A percentile compares a stretch with the other conserved stretches of the same genome.
Conservation (phyloP, 2,113 vertebrate genomes). For the Theropithecus gelada region DNA sequence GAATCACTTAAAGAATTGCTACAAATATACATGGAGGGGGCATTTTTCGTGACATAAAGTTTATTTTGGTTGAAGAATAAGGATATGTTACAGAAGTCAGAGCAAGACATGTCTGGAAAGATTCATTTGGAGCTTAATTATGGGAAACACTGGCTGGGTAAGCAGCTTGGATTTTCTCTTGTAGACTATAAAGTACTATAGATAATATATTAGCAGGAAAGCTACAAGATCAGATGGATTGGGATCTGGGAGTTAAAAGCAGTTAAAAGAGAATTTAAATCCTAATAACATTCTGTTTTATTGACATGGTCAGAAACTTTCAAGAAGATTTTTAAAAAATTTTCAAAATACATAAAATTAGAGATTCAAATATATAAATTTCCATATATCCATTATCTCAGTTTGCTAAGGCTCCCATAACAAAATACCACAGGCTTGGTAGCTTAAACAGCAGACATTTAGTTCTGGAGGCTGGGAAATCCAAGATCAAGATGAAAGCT, state of each 20-base stretch:
- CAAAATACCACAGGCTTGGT: background rate
- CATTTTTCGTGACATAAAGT: background rate
- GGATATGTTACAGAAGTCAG: background rate
- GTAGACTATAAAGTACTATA: background rate
- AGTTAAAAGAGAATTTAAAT: background rate
- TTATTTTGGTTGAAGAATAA: background rate
- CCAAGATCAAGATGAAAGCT: background rate
- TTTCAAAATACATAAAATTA: background rate
- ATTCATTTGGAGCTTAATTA: constrained; percentile 28
- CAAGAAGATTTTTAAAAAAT: background rate
- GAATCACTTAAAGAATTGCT: constrained; percentile 5
- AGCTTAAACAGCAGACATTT: background rate
- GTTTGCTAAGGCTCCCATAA: background rate
- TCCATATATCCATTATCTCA: background rate
- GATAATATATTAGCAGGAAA: background rate
- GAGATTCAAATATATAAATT: background rate
- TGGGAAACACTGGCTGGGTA: background rate
- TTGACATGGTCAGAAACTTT: constrained; percentile 16
- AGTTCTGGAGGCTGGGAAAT: background rate
- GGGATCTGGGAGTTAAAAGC: background rate
- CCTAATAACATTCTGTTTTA: background rate
- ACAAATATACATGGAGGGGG: background rate
- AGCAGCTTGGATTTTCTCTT: background rate
- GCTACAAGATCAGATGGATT: background rate
- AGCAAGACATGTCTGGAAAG: constrained; percentile 7